Conservation (phyloP, 1,140 invertebrate genomes). For the Leptonema lineaticorne region DNA sequence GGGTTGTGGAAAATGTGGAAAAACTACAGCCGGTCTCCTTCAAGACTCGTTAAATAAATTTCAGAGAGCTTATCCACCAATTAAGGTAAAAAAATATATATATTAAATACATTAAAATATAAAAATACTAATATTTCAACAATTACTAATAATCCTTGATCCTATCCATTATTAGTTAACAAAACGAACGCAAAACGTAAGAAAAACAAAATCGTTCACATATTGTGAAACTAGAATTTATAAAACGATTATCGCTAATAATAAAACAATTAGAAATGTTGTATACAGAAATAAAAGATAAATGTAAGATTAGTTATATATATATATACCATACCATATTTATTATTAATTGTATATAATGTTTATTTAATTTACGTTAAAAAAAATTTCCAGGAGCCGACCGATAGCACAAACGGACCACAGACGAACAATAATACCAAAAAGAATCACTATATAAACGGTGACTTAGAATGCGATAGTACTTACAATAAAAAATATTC, state of each 20-base stretch:
- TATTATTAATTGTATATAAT: not conserved
- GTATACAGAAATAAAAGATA: slow-evolving; percentile 9
- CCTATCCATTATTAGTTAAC: not conserved
- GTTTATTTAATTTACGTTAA: not conserved
- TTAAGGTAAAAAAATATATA: slow-evolving; percentile 1
- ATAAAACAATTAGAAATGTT: slow-evolving; percentile 1
- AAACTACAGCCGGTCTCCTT: slow-evolving; percentile 11
- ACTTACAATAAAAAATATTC: not conserved
- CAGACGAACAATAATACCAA: slow-evolving; percentile 2
- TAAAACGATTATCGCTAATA: slow-evolving; percentile 7
- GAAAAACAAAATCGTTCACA: not conserved
- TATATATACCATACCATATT: no score
- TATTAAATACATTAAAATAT: not conserved
- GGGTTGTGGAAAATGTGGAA: slow-evolving; percentile 23
- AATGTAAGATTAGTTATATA: not conserved
- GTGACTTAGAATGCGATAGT: not conserved
- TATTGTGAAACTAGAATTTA: slow-evolving; percentile 2
- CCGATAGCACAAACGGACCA: not conserved
- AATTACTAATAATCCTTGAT: not conserved
- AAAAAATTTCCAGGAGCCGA: not conserved
- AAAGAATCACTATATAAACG: not conserved
- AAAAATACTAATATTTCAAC: not conserved
- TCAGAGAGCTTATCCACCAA: not conserved
- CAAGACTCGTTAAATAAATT: slow-evolving; percentile 16
- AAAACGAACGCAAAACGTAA: not conserved